A percentile compares a stretch with the other conserved stretches of the same genome.
phyloP scores from a whole-genome alignment of 1,140 invertebrate genomes.

The Aphis gossypii region DNA sequence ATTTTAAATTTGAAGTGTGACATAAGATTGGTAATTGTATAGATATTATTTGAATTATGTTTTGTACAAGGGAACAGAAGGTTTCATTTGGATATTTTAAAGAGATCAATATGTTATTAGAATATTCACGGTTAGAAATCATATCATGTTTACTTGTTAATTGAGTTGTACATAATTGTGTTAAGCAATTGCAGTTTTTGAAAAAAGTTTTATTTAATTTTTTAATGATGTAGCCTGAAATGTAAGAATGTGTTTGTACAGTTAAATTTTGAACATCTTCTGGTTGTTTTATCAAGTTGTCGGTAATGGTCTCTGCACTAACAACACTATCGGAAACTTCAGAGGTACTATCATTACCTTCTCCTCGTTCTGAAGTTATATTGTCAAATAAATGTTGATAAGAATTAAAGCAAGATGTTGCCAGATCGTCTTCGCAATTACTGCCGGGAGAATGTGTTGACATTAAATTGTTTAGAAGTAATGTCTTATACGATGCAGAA shows the following conservation, averaged over 20 bases:
- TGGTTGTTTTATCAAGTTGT: not conserved
- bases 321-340: not conserved
- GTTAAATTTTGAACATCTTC: not conserved
- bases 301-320: not conserved
- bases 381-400: not conserved
- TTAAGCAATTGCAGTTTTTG: not conserved
- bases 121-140: not conserved
- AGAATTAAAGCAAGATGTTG: not conserved
- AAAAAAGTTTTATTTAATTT: not conserved
- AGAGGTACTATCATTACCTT: not conserved
- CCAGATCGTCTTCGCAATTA: not conserved
- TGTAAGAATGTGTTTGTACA: not conserved
- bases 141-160: not conserved
- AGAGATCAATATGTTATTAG: not conserved
- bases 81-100: no score
- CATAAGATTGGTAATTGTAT: not conserved
- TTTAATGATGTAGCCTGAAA: not conserved
- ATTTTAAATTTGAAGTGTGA: slow-evolving; percentile 5
- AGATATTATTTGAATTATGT: not conserved
- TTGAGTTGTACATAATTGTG: slow-evolving; percentile 1
- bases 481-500: not conserved
- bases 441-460: not conserved
- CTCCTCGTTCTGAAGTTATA: not conserved
- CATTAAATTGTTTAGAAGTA: not conserved
- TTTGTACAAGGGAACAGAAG: not conserved